phyloP scores from a whole-genome alignment of 2,797 vertebrate species.

The Masticophis lateralis region DNA sequence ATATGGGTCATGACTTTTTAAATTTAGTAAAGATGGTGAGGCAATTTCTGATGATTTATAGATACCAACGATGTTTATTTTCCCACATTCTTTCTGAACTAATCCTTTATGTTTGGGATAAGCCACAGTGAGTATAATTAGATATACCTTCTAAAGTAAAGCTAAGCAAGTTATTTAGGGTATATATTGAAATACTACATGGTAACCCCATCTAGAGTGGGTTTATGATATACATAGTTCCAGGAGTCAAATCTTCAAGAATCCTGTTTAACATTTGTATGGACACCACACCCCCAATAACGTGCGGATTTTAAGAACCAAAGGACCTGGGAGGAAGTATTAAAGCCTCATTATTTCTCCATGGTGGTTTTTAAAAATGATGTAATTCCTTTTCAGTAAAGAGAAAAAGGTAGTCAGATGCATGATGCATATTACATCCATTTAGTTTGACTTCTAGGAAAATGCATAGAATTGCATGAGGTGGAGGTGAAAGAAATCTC shows the following conservation, averaged over 20 bases:
- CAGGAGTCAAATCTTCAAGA: not conserved
- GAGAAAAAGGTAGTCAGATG: not conserved
- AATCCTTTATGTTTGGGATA: not conserved
- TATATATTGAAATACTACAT: not conserved
- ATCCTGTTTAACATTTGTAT: not conserved
- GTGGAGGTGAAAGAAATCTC: not conserved
- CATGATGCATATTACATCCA: not conserved
- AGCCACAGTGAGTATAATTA: not conserved
- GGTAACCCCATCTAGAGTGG: not conserved
- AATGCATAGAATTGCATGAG: not conserved
- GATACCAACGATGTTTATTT: constrained; percentile 4
- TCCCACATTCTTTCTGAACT: constrained; percentile 10
- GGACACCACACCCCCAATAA: not conserved
- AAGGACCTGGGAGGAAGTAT: not conserved
- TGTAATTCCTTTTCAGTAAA: not conserved
- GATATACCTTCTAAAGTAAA: not conserved
- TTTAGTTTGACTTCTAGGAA: not conserved
- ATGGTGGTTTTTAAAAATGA: not conserved
- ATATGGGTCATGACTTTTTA: constrained; percentile 75
- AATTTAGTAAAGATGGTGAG: constrained; percentile 78
- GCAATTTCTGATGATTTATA: constrained; percentile 14
- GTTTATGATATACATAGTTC: not conserved
- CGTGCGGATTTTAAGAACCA: not conserved
- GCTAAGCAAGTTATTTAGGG: not conserved
- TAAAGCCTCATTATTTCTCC: not conserved